These are phyloP conservation scores for Sphenopsis melanotis DNA, from an alignment of 2,797 vertebrate genomes.

Conservation along the genomic window DNA sequence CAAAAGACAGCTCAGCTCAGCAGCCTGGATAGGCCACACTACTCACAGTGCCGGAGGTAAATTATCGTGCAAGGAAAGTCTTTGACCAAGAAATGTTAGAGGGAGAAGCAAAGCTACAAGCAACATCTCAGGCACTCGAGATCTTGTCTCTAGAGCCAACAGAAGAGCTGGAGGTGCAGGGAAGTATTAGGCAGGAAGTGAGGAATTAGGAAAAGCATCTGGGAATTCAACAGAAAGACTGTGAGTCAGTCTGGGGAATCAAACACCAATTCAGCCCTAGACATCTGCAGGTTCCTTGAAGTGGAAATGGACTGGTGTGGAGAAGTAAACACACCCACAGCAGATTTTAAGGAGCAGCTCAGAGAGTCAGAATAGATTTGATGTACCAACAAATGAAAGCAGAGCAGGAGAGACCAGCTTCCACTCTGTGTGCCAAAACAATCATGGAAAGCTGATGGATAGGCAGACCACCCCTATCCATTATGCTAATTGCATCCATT, in stretches of 20 bases:
- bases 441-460: neutral
- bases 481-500: neutral
- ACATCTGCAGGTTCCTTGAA: neutral
- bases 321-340: neutral
- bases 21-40: neutral
- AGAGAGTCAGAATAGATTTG: neutral
- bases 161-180: neutral
- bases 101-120: neutral
- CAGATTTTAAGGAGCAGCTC: neutral
- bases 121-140: neutral
- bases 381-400: neutral
- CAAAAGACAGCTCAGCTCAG: neutral
- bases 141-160: neutral
- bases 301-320: neutral
- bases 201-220: neutral
- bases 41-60: neutral
- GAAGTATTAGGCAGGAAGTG: neutral
- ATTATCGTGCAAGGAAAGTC: neutral
- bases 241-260: neutral
- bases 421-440: neutral
- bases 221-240: neutral
- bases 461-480: neutral
- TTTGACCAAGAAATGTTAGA: neutral
- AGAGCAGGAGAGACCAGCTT: neutral
- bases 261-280: neutral